Percentiles rank a stretch among this genome's conserved stretches.
These are phyloP conservation scores for Macroglossus sobrinus DNA, from an alignment of 2,113 vertebrate species.

Conservation along the genomic window DNA sequence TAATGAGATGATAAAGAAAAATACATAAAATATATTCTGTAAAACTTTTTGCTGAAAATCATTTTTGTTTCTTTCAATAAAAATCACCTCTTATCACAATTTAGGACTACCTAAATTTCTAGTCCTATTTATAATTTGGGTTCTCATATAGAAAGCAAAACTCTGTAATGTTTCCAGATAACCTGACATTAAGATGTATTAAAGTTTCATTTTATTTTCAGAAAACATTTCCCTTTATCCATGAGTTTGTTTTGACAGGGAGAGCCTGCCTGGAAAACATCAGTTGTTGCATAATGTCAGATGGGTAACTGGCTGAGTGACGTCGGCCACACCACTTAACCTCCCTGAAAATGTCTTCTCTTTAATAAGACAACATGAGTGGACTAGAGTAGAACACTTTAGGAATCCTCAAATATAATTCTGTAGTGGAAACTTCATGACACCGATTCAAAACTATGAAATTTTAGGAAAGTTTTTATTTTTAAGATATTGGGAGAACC, in stretches of 20 bases:
- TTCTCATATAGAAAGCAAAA: background rate
- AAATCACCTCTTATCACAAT: background rate
- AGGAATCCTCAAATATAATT: background rate
- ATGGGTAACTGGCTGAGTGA: background rate
- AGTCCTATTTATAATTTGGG: background rate
- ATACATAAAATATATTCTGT: background rate
- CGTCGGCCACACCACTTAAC: background rate
- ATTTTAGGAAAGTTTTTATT: background rate
- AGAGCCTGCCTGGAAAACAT: background rate
- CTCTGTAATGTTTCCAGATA: background rate
- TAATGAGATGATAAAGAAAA: background rate
- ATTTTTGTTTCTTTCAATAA: background rate
- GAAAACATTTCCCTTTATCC: background rate
- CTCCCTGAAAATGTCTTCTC: background rate
- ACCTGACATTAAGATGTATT: background rate
- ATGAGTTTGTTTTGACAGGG: background rate
- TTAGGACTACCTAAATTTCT: background rate
- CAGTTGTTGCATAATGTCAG: background rate
- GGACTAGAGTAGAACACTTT: background rate
- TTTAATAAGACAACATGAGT: background rate
- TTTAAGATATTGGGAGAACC: conserved; percentile 14
- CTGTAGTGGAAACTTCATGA: background rate
- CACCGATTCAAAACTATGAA: background rate
- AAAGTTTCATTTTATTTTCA: background rate
- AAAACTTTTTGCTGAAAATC: background rate